Conservation (phyloP, 2,888 invertebrate genomes). For the Trachelus tabidus region DNA sequence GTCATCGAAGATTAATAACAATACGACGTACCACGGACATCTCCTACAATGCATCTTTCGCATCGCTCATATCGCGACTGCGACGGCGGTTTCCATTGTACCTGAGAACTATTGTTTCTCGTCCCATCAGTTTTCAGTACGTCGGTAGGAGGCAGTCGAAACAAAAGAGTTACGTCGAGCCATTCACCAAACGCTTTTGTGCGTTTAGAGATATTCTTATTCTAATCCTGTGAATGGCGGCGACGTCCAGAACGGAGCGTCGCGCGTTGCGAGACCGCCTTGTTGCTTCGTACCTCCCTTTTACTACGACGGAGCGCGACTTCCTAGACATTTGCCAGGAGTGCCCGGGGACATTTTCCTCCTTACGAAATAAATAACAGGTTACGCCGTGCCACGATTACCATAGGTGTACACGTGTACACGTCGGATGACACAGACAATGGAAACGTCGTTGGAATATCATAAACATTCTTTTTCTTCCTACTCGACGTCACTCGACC, state of each 20-base stretch:
- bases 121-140: slow-evolving; percentile 43
- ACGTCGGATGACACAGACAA: neutral
- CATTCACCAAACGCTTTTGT: slow-evolving; percentile 42
- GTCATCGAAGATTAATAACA: slow-evolving; percentile 53
- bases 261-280: neutral
- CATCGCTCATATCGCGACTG: slow-evolving; percentile 44
- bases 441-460: neutral
- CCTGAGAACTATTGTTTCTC: slow-evolving; percentile 52
- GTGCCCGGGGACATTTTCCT: neutral
- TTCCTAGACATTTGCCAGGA: neutral
- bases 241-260: neutral
- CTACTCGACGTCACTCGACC: neutral
- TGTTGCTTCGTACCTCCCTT: neutral
- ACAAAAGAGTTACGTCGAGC: slow-evolving; percentile 52
- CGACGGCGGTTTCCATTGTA: slow-evolving; percentile 44
- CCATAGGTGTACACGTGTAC: neutral
- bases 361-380: neutral
- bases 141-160: slow-evolving; percentile 23
- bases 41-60: slow-evolving; percentile 52
- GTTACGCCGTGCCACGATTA: neutral
- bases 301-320: neutral
- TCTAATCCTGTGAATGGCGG: slow-evolving; percentile 26
- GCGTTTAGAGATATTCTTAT: slow-evolving; percentile 37
- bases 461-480: neutral
- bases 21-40: slow-evolving; percentile 34